Evolutionary conservation across 2,113 vertebrate species (phyloP), one percentile per base, ranked within the genome.

Genomic region (Cricetomys ansorgei): DNA sequence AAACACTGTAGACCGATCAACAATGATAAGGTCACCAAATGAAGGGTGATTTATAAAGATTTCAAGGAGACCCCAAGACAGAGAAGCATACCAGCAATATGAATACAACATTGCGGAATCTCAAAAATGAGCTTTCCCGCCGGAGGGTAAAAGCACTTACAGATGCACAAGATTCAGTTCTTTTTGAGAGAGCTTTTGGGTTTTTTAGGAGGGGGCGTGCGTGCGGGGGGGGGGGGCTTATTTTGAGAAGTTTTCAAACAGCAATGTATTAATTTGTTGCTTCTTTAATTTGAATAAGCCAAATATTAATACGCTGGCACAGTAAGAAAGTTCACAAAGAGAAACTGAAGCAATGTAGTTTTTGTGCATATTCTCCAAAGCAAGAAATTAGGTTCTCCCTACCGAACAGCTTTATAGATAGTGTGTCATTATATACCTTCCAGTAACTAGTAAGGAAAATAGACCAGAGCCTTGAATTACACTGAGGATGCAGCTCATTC

Each of bases 301-400:
- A 95, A 67, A 17, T 69, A n/a, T 96, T 81, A 64, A 55, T 16
- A 67, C 55, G 76, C 19, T 37, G 34, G 34, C 72, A 70, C 5
- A 92, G 34, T 55, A 94, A 95, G 69, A 92, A 50, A 76, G 80
- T 37, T 48, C 43, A 86, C 91, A 83, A 45, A 81, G 85, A 92
- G 31, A 87, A 62, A 89, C 0, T 23, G 34, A 89, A 29, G 43
- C 43, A 57, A 80, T 72, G 27, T 34, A 8, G 2, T 64, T 43
- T 94, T 48, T 37, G 29, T 2, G 34, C 37, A 67, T 40, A 85
- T 67, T 91, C 34, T 81, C 27, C 65, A 94, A 95, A 95, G 65
- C 55, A 94, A 77, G 43, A 77, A 89, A 64, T 80, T 19, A 76
- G 19, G 11, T 2, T 70, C 27, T 94, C 37, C 76, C 21, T 27